These are phyloP conservation scores for Falco cherrug DNA, from an alignment of 2,797 vertebrate genomes.

Conservation along the genomic window DNA sequence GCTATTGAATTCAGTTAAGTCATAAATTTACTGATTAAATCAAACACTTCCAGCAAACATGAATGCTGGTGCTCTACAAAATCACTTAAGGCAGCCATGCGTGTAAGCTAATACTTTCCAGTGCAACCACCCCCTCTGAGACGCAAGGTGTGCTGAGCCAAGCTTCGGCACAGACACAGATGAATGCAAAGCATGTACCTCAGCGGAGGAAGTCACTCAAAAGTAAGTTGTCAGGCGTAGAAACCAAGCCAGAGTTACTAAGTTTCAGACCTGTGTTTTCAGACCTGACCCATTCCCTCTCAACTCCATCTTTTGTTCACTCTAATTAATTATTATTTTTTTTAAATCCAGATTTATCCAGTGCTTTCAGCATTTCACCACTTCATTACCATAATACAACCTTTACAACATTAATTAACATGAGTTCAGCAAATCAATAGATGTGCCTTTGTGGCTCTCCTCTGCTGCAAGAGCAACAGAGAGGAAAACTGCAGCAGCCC, in stretches of 20 bases:
- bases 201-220: neutral
- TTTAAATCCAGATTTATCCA: neutral
- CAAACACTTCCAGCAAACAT: neutral
- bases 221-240: neutral
- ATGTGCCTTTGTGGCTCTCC: neutral
- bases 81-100: neutral
- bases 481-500: neutral
- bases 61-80: neutral
- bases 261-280: neutral
- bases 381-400: neutral
- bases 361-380: neutral
- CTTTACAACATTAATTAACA: neutral
- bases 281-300: neutral
- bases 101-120: neutral
- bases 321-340: neutral
- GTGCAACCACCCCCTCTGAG: neutral
- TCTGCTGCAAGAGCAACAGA: neutral
- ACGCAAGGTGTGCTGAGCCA: neutral
- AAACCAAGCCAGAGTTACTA: neutral
- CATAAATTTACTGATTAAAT: neutral
- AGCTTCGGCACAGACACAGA: neutral
- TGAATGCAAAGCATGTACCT: neutral
- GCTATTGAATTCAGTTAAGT: neutral
- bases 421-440: neutral
- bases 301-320: neutral